phyloP scores from a whole-genome alignment of 2,888 invertebrate genomes.

The Cordilura impudica region DNA sequence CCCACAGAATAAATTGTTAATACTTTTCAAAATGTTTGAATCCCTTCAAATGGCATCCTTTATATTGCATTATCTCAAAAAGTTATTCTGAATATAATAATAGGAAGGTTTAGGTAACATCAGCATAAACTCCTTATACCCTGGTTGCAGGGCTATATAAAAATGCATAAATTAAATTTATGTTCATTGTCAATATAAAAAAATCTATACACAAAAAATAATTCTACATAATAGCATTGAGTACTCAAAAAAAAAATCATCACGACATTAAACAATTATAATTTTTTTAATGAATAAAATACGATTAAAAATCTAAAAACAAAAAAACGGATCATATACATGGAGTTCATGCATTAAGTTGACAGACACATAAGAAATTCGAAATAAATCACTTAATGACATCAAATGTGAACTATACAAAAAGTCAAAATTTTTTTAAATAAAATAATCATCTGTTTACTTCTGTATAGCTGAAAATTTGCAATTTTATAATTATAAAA shows the following conservation, averaged over 20 bases:
- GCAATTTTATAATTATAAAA: constrained; percentile 37
- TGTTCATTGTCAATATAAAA: not conserved
- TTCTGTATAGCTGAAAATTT: not conserved
- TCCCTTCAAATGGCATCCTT: too few species aligned
- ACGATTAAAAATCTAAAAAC: not conserved
- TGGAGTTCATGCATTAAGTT: constrained; percentile 31
- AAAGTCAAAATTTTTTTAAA: not conserved
- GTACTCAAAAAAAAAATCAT: not conserved
- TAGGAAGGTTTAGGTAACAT: too few species aligned
- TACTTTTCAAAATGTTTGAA: too few species aligned
- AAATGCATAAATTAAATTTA: not conserved
- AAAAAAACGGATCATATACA: constrained; percentile 20
- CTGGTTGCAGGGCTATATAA: too few species aligned
- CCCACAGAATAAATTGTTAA: too few species aligned
- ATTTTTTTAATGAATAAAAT: constrained; percentile 16
- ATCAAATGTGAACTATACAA: not conserved
- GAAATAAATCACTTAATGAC: constrained; percentile 35
- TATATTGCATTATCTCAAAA: too few species aligned
- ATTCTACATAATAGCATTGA: not conserved
- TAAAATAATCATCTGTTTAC: not conserved
- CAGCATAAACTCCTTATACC: too few species aligned
- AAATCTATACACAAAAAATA: not conserved
- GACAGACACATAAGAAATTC: constrained; percentile 5
- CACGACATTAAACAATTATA: constrained; percentile 41
- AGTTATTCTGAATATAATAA: too few species aligned